phyloP scores from a whole-genome alignment of 2,888 invertebrate genomes.

The Thecocarcelia acutangulata region DNA sequence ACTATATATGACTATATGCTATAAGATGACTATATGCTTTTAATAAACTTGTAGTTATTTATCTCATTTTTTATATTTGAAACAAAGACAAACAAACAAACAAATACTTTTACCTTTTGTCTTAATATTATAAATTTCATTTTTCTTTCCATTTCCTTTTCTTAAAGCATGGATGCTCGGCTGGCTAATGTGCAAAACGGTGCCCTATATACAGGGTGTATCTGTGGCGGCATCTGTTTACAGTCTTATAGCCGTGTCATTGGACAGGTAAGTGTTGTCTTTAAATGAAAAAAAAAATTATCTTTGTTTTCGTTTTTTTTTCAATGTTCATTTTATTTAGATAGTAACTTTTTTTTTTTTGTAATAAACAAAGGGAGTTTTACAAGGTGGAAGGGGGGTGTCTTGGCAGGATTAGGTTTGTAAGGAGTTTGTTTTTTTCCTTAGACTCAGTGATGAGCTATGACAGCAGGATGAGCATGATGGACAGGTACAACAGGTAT shows the following conservation, averaged over 20 bases:
- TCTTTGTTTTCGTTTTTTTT: conserved; percentile 37
- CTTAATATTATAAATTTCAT: conserved; percentile 32
- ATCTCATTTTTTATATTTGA: no score
- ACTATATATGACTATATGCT: no score
- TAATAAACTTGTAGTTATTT: no score
- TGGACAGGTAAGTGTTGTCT: conserved; percentile 89
- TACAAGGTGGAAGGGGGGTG: conserved; percentile 48
- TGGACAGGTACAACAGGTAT: conserved; percentile 78
- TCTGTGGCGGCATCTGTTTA: conserved; percentile 97
- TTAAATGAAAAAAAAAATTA: conserved; percentile 18
- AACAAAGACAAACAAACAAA: no score
- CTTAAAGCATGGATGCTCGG: conserved; percentile 95
- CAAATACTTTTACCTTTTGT: conserved; percentile 3
- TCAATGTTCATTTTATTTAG: conserved; percentile 60
- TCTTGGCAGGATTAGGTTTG: conserved; percentile 32
- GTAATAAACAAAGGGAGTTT: conserved; percentile 70
- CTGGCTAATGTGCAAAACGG: conserved; percentile 97
- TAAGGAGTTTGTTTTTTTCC: not conserved
- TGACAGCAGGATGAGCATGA: conserved; percentile 77
- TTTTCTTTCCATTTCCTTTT: conserved; percentile 74
- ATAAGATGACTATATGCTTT: no score
- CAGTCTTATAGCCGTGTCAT: conserved; percentile 95
- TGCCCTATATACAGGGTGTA: conserved; percentile 96
- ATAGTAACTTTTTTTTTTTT: conserved; percentile 49
- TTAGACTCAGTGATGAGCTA: conserved; percentile 76